A percentile compares a stretch with the other conserved stretches of the same genome.
Evolutionary conservation across 2,888 invertebrate species (phyloP).

Genomic region (Ennomos erosarius): DNA sequence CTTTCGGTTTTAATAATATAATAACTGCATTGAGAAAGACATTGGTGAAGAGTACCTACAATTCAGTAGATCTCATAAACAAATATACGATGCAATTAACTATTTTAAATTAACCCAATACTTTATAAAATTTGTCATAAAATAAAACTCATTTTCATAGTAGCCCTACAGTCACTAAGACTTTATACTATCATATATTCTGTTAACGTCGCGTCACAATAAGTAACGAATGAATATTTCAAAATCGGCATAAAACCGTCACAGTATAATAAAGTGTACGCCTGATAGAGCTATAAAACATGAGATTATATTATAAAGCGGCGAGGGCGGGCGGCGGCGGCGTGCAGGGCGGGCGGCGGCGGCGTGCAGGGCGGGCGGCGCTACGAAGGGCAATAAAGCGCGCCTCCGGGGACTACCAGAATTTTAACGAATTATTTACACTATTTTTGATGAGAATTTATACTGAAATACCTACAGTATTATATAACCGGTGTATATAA

Average conservation of each 20-base stretch:
- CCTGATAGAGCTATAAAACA: constrained; percentile 54
- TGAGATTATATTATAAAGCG: constrained; percentile 53
- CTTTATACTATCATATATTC: no score
- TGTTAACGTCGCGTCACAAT: neutral
- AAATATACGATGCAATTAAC: no score
- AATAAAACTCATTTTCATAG: no score
- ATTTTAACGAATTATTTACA: constrained; percentile 30
- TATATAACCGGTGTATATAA: no score
- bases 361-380: constrained; percentile 15
- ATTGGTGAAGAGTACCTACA: no score
- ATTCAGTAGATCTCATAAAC: no score
- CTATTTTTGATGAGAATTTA: constrained; percentile 25
- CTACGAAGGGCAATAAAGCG: constrained; percentile 27
- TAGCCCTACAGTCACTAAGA: no score
- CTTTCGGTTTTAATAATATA: no score
- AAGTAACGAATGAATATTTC: constrained; percentile 38
- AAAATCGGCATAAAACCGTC: constrained; percentile 41
- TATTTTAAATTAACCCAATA: no score
- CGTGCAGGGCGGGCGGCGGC: constrained; percentile 15
- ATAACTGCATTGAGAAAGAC: no score
- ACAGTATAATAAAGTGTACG: constrained; percentile 44
- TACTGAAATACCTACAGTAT: constrained; percentile 17
- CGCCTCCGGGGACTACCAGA: constrained; percentile 34
- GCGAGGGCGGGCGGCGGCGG: constrained; percentile 31
- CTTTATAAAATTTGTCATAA: no score